phyloP scores from a whole-genome alignment of 1,140 invertebrate genomes.

The roundworm (Caenorhabditis elegans) region WBcel235 BX284606.5:2515501-2516000 shows the following conservation, averaged over 20 bases:
- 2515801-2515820: too few relatives aligned
- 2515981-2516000: too few relatives aligned
- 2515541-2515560: constrained; percentile 33
- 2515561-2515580: constrained; percentile 1
- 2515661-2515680: neutral
- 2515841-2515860: too few relatives aligned
- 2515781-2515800: neutral
- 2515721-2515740: constrained; percentile 8
- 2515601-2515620: constrained; percentile 23
- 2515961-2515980: too few relatives aligned
- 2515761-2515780: neutral
- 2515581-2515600: constrained; percentile 29
- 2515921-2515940: too few relatives aligned
- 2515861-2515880: too few relatives aligned
- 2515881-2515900: too few relatives aligned
- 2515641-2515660: constrained; percentile 31
- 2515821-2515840: too few relatives aligned
- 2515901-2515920: too few relatives aligned
- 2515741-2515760: neutral
- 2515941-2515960: too few relatives aligned
- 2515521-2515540: too few relatives aligned
- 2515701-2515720: neutral
- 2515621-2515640: constrained; percentile 25
- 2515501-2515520: constrained; percentile 14
- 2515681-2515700: neutral